Percentiles rank a stretch among this genome's conserved stretches.
Conservation (phyloP, 2,797 vertebrate species). For the Premnoplex brunnescens region DNA sequence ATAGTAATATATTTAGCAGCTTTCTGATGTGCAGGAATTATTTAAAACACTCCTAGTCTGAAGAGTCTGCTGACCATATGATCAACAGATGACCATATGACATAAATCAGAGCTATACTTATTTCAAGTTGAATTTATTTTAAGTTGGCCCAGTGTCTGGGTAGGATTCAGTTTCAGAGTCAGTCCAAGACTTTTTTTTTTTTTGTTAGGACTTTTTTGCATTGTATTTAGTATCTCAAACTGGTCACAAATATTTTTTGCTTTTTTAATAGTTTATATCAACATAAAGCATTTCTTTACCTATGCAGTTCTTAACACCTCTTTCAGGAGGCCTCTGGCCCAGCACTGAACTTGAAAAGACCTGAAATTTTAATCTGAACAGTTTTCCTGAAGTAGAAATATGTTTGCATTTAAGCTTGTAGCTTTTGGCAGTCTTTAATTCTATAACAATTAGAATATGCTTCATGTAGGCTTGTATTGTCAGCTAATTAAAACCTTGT, state of each 20-base stretch:
- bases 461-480: background rate
- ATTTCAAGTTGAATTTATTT: constrained; percentile 14
- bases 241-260: background rate
- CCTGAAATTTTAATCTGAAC: background rate
- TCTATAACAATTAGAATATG: background rate
- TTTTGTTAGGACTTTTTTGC: background rate
- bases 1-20: background rate
- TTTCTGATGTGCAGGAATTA: background rate
- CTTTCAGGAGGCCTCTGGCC: background rate
- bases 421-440: background rate
- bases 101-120: constrained; percentile 30
- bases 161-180: background rate
- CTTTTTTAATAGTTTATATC: background rate
- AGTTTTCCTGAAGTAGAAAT: background rate
- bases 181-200: background rate
- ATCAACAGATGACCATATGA: constrained; percentile 32
- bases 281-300: background rate
- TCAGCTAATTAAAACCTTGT: background rate
- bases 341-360: background rate
- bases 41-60: background rate
- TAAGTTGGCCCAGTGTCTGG: constrained; percentile 11
- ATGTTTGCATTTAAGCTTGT: background rate
- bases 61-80: constrained; percentile 1
- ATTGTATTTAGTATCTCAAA: background rate
- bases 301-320: background rate